Evolutionary conservation across 2,113 vertebrate genomes (phyloP).

Genomic region (Phodopus roborovskii): DNA sequence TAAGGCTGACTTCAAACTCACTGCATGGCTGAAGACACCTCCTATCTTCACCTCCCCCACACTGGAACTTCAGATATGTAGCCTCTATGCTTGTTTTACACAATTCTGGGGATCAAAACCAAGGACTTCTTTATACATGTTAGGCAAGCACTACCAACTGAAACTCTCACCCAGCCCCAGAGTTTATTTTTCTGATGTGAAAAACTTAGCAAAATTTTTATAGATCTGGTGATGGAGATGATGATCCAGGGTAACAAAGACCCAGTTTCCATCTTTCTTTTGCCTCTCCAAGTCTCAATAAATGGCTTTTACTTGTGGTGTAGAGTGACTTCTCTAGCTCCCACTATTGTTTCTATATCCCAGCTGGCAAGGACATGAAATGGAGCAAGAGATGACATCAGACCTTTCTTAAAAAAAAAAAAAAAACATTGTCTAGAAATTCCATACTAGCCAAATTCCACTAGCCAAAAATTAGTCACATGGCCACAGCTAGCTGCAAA

Average conservation of each 20-base stretch:
- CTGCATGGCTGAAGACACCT: neutral
- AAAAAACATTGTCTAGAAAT: neutral
- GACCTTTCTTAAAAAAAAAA: neutral
- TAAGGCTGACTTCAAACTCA: neutral
- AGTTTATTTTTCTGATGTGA: neutral
- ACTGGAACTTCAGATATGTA: neutral
- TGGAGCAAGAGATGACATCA: neutral
- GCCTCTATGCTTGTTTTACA: neutral
- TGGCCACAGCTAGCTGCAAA: conserved; percentile 12
- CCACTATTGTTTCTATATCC: neutral
- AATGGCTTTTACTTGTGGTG: neutral
- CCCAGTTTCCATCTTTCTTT: neutral
- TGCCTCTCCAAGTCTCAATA: neutral
- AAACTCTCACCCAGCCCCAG: neutral
- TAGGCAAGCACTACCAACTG: neutral
- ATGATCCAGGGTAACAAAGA: neutral
- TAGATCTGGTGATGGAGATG: neutral
- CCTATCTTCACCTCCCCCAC: neutral
- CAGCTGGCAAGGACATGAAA: neutral
- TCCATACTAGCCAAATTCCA: conserved; percentile 11
- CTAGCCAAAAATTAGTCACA: conserved; percentile 15
- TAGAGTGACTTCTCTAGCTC: neutral
- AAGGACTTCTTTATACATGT: neutral
- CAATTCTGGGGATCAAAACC: neutral
- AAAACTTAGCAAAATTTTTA: neutral